phyloP scores from a whole-genome alignment of 1,140 invertebrate genomes.

The Halyomorpha halys region DNA sequence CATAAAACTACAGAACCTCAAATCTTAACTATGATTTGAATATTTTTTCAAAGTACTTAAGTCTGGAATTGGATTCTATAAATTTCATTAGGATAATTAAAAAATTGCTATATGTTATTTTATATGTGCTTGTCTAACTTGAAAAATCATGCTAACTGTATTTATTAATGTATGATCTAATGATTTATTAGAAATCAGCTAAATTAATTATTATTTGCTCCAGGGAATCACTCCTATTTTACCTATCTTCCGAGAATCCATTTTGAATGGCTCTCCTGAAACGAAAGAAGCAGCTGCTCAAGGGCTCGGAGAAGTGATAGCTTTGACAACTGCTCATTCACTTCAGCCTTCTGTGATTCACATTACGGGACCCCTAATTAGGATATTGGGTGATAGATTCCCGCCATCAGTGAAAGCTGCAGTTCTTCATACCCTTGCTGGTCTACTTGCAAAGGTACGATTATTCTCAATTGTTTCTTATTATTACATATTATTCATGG shows the following conservation, averaged over 20 bases:
- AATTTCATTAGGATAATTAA: too few relatives aligned
- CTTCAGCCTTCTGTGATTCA: slow-evolving; percentile 91
- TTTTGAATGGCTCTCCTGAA: slow-evolving; percentile 87
- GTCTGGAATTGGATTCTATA: too few relatives aligned
- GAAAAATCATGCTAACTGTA: too few relatives aligned
- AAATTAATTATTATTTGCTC: slow-evolving; percentile 29
- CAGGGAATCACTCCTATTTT: slow-evolving; percentile 85
- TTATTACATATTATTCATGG: too few relatives aligned
- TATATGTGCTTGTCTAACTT: too few relatives aligned
- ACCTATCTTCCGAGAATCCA: slow-evolving; percentile 90
- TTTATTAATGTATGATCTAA: too few relatives aligned
- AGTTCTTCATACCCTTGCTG: slow-evolving; percentile 85
- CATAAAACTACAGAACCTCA: too few relatives aligned
- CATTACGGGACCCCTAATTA: slow-evolving; percentile 93
- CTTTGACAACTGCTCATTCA: slow-evolving; percentile 68
- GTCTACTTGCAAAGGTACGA: slow-evolving; percentile 74
- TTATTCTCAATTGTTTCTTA: too few relatives aligned
- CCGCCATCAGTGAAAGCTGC: slow-evolving; percentile 86
- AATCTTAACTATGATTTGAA: too few relatives aligned
- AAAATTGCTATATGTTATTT: too few relatives aligned
- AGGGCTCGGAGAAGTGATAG: slow-evolving; percentile 86
- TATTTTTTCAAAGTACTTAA: too few relatives aligned
- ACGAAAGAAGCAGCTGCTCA: slow-evolving; percentile 91
- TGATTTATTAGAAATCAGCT: too few relatives aligned
- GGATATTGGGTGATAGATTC: slow-evolving; percentile 93